A percentile compares a stretch with the other conserved stretches of the same genome.
phyloP scores from a whole-genome alignment of 2,113 vertebrate species.

The Cryptotis parvus region DNA sequence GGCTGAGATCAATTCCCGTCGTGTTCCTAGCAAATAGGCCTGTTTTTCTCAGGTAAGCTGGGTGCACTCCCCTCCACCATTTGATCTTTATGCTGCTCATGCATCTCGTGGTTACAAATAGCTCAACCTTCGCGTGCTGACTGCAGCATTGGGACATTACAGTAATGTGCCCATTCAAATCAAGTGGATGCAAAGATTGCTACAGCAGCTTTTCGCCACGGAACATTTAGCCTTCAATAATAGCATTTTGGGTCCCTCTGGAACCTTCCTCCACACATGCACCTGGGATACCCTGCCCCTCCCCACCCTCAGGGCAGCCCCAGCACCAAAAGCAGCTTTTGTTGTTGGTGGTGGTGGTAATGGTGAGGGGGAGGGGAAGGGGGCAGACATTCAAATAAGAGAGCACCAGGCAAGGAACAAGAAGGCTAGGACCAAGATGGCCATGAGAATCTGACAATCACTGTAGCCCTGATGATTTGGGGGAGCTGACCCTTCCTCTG shows the following conservation, averaged over 20 bases:
- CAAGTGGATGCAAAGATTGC: conserved; percentile 77
- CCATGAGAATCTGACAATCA: not conserved
- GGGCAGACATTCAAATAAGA: conserved; percentile 24
- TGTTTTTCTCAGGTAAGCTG: conserved; percentile 51
- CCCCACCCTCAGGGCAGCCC: not conserved
- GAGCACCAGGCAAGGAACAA: conserved; percentile 22
- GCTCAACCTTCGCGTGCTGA: conserved; percentile 55
- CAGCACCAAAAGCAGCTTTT: not conserved
- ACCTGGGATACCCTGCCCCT: conserved; percentile 52
- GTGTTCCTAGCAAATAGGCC: not conserved
- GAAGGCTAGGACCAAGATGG: not conserved
- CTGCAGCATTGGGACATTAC: conserved; percentile 61
- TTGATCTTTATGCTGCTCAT: conserved; percentile 75
- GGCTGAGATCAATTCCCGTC: not conserved
- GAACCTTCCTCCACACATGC: conserved; percentile 50
- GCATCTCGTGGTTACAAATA: conserved; percentile 70
- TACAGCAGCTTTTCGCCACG: conserved; percentile 71
- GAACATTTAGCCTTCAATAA: conserved; percentile 80
- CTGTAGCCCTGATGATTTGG: too few species aligned
- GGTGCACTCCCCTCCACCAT: not conserved
- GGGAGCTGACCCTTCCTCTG: accelerated
- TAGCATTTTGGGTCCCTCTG: conserved; percentile 70
- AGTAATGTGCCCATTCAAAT: conserved; percentile 77
- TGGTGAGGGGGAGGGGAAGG: too few species aligned
- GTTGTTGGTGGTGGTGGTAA: conserved; percentile 23